Percentiles rank a stretch among this genome's conserved stretches.
Conservation (phyloP, 2,797 vertebrate species). For the Sardinella longiceps region DNA sequence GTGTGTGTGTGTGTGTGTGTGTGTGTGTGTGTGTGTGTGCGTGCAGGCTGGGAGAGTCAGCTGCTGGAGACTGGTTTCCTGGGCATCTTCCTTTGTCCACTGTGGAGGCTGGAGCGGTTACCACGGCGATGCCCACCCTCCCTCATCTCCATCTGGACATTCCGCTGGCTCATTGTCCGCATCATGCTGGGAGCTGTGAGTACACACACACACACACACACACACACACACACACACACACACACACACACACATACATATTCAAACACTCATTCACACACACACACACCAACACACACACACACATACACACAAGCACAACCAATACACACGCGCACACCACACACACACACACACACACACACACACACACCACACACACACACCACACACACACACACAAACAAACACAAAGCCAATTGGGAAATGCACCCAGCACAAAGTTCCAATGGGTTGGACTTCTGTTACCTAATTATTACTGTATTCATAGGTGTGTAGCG, state of each 20-base stretch:
- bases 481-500: too few relatives aligned
- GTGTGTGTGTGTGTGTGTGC: conserved; percentile 31
- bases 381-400: neutral
- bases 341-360: neutral
- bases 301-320: neutral
- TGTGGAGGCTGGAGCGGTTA: conserved; percentile 83
- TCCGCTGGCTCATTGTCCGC: conserved; percentile 95
- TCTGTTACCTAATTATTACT: too few relatives aligned
- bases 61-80: conserved; percentile 94
- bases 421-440: too few relatives aligned
- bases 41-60: conserved; percentile 94
- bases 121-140: conserved; percentile 80
- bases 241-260: neutral
- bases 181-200: conserved; percentile 98
- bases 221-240: neutral
- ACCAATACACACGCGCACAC: neutral
- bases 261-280: conserved; percentile 2
- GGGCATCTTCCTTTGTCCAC: conserved; percentile 89
- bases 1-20: neutral
- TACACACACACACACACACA: conserved; percentile 44
- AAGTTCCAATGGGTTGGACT: too few relatives aligned
- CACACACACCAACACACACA: neutral
- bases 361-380: neutral
- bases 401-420: neutral
- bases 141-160: conserved; percentile 84